phyloP scores from a whole-genome alignment of 2,113 vertebrate species.

The Syrmaticus mikado region DNA sequence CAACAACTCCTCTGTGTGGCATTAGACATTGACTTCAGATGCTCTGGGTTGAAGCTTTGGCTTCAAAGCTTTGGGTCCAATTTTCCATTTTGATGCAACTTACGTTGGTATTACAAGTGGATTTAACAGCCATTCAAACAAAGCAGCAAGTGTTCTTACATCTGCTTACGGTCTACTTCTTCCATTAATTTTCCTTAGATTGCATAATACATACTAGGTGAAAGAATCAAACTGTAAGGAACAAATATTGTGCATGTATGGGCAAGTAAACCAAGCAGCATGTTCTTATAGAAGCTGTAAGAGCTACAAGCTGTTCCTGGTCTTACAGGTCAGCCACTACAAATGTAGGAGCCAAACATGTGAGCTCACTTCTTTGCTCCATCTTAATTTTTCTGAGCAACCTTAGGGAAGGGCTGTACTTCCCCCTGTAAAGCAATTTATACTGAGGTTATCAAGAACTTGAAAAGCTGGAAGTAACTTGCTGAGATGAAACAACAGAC shows the following conservation, averaged over 20 bases:
- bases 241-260: rapidly evolving
- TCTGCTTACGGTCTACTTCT: neutral
- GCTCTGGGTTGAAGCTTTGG: neutral
- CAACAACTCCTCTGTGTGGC: neutral
- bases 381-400: neutral
- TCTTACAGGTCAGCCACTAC: neutral
- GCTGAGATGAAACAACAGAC: neutral
- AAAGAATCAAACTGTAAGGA: neutral
- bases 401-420: neutral
- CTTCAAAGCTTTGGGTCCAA: neutral
- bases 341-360: neutral
- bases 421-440: neutral
- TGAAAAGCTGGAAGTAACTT: neutral
- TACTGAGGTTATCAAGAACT: neutral
- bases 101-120: neutral
- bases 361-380: neutral
- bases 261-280: neutral
- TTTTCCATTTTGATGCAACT: neutral
- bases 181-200: neutral
- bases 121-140: neutral
- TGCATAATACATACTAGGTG: neutral
- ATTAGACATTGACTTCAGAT: neutral
- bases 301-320: neutral
- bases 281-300: neutral
- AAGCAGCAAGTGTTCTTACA: neutral